Evolutionary conservation across 2,797 vertebrate genomes (phyloP).

Genomic region (Oceanodroma leucorhoa): DNA sequence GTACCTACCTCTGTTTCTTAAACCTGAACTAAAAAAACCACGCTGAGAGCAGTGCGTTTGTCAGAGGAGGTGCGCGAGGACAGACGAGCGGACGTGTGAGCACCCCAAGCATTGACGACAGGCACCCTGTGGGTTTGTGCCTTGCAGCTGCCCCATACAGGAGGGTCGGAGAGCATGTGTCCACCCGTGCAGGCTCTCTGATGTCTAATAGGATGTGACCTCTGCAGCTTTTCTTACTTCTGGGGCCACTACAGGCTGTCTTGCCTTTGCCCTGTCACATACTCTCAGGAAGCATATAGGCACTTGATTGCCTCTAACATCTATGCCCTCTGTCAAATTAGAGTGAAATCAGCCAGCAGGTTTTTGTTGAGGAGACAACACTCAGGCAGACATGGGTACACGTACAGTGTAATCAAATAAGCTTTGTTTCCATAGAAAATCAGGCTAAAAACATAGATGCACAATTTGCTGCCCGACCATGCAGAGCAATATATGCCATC

Average conservation of each 20-base stretch:
- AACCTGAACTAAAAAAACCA: background rate
- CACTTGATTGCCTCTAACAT: background rate
- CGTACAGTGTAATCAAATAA: slow-evolving; percentile 13
- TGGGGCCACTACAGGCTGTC: background rate
- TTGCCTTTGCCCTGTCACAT: background rate
- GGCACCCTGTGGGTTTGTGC: background rate
- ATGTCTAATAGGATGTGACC: background rate
- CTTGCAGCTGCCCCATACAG: background rate
- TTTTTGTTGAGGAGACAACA: background rate
- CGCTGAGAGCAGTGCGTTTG: background rate
- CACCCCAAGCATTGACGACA: background rate
- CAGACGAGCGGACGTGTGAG: fast-evolving
- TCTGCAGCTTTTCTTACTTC: background rate
- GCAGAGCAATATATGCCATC: slow-evolving; percentile 23
- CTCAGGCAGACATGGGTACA: background rate
- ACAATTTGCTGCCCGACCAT: slow-evolving; percentile 39
- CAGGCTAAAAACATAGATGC: slow-evolving; percentile 55
- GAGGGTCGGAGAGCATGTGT: background rate
- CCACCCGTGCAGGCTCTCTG: background rate
- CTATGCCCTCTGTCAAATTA: background rate
- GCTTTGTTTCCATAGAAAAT: slow-evolving; percentile 58
- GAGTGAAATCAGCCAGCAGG: background rate
- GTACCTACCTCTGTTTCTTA: background rate
- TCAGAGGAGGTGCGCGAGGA: background rate
- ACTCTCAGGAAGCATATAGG: background rate